Percentiles rank a stretch among this genome's conserved stretches.
Conservation (phyloP, 2,797 vertebrate species). For the Avahi laniger region DNA sequence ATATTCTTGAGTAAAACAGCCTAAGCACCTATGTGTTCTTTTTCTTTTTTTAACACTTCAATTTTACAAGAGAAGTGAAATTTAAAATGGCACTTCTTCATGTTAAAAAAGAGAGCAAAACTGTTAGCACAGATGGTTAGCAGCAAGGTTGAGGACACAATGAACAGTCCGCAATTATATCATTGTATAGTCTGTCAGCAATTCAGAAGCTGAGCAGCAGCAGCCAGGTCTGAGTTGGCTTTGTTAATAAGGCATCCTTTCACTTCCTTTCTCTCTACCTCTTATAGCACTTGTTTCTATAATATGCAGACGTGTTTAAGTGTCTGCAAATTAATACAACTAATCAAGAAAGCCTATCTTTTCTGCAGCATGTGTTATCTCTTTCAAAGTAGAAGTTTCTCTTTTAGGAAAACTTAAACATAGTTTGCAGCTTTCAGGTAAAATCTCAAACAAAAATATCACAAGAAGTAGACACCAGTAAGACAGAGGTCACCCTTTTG, state of each 20-base stretch:
- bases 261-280: not conserved
- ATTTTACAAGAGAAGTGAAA: constrained; percentile 38
- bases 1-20: not conserved
- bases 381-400: not conserved
- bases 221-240: constrained; percentile 17
- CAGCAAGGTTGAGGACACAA: constrained; percentile 33
- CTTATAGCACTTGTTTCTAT: not conserved
- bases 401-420: not conserved
- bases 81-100: constrained; percentile 53
- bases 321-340: constrained; percentile 19
- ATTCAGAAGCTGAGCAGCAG: not conserved
- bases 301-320: not conserved
- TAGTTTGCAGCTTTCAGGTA: not conserved
- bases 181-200: constrained; percentile 35
- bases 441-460: constrained; percentile 2
- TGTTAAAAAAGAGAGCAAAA: constrained; percentile 35
- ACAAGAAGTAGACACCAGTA: not conserved
- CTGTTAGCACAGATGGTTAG: constrained; percentile 32
- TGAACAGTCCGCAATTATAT: constrained; percentile 24
- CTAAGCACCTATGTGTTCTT: not conserved
- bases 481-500: not conserved
- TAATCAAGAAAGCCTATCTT: not conserved
- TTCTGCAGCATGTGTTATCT: not conserved
- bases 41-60: constrained; percentile 2
- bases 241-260: constrained; percentile 30